These are phyloP conservation scores for Gymnothorax javanicus DNA, from an alignment of 2,797 vertebrate species.

Conservation along the genomic window DNA sequence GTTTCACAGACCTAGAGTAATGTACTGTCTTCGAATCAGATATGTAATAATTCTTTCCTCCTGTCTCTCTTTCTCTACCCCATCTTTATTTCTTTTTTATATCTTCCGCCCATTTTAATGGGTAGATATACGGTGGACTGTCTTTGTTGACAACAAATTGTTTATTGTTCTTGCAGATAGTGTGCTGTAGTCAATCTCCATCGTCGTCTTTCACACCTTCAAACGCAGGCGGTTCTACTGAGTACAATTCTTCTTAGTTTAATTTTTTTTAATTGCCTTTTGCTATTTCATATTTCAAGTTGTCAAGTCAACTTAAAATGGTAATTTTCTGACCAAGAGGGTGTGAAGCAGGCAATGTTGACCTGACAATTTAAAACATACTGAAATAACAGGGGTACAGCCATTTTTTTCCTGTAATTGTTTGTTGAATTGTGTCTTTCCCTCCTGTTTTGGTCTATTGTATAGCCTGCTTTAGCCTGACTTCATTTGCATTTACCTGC, in stretches of 20 bases:
- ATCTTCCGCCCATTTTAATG: neutral
- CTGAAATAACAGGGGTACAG: neutral
- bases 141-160: neutral
- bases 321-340: no score
- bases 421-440: neutral
- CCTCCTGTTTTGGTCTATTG: neutral
- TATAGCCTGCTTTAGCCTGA: no score
- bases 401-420: neutral
- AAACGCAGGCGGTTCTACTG: neutral
- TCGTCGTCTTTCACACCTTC: no score
- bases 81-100: conserved; percentile 49
- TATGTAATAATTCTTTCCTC: conserved; percentile 42
- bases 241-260: no score
- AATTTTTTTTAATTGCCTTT: no score
- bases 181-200: neutral
- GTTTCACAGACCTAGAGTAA: neutral
- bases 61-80: neutral
- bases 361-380: neutral
- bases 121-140: neutral
- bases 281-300: no score
- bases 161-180: neutral
- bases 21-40: conserved; percentile 12
- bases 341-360: no score
- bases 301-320: no score
- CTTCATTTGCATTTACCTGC: neutral